phyloP scores from a whole-genome alignment of 92 coral and sea anemone species.

The Metridium senile region DNA sequence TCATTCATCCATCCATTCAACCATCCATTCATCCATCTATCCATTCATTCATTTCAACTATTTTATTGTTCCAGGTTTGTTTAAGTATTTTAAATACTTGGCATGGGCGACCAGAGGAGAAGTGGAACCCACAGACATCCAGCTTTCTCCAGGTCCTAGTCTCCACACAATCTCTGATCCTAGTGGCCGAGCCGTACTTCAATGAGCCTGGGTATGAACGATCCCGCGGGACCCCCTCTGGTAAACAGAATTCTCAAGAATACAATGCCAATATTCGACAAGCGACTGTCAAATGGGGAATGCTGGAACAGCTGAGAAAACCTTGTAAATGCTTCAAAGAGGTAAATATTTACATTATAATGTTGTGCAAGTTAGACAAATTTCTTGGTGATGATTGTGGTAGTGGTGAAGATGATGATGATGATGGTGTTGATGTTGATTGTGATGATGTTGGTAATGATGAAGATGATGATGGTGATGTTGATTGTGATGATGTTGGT shows the following conservation, averaged over 20 bases:
- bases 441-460: not conserved
- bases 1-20: not conserved
- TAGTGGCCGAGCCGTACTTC: constrained; percentile 96
- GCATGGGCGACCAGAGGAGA: constrained; percentile 99
- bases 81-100: constrained; percentile 96
- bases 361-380: not conserved
- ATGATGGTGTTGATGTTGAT: not conserved
- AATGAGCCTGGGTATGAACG: constrained; percentile 99
- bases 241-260: constrained; percentile 98
- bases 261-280: constrained; percentile 99
- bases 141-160: constrained; percentile 97
- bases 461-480: not conserved
- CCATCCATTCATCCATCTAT: not conserved
- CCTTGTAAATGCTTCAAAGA: constrained; percentile 96
- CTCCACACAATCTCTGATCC: constrained; percentile 94
- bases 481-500: not conserved
- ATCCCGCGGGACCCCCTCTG: constrained; percentile 98
- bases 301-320: constrained; percentile 89
- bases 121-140: constrained; percentile 99
- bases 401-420: not conserved
- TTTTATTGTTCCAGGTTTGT: constrained; percentile 67
- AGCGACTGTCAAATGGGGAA: constrained; percentile 96
- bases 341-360: constrained; percentile 41
- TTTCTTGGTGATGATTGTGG: not conserved
- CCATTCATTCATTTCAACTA: not conserved